Conservation (phyloP, 2,797 vertebrate species). For the Rachycentron canadum region DNA sequence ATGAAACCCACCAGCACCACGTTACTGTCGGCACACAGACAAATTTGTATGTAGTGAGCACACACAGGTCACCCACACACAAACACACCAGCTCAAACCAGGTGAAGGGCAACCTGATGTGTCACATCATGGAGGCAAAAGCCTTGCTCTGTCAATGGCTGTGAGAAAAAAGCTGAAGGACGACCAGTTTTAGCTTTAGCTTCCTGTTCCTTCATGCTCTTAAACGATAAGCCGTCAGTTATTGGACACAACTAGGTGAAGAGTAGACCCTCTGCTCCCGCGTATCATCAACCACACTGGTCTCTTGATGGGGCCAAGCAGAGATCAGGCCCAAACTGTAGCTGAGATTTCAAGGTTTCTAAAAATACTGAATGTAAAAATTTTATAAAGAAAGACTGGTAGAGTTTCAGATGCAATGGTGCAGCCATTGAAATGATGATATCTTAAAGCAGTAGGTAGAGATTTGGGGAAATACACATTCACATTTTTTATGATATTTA, state of each 20-base stretch:
- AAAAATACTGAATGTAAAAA: background rate
- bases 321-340: background rate
- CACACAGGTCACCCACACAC: background rate
- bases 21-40: background rate
- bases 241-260: background rate
- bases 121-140: background rate
- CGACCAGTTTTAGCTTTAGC: conserved; percentile 3
- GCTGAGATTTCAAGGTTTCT: background rate
- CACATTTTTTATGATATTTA: background rate
- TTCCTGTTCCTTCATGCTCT: background rate
- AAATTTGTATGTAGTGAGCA: no score
- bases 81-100: background rate
- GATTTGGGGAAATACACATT: background rate
- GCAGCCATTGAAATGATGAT: background rate
- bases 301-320: background rate
- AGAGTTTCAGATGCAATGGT: background rate
- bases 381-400: background rate
- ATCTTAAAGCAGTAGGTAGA: background rate
- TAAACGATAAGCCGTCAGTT: background rate
- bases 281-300: background rate
- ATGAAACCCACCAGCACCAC: background rate
- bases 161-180: background rate
- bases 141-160: background rate
- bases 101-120: background rate
- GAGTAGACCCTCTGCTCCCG: background rate